Conservation (phyloP, 2,113 vertebrate genomes). For the Mus spicilegus region DNA sequence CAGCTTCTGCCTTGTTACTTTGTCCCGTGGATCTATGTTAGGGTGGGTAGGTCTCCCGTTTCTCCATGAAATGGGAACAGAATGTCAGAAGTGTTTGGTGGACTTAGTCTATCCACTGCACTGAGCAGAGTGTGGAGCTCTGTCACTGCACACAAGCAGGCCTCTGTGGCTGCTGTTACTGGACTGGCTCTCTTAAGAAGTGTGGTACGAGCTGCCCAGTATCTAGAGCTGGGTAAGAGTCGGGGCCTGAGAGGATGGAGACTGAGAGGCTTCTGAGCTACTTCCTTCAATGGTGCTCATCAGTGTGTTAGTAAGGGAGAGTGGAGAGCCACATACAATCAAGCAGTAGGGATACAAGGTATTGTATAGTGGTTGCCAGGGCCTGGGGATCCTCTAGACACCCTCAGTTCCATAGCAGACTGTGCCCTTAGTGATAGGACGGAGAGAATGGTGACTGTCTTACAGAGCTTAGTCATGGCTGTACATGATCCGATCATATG, state of each 20-base stretch:
- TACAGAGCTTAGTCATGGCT: background rate
- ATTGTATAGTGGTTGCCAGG: background rate
- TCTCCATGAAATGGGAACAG: no score
- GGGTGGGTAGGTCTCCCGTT: background rate
- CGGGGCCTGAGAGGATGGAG: background rate
- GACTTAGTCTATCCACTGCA: background rate
- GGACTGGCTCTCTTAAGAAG: background rate
- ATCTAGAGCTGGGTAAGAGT: background rate
- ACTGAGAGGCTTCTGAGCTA: background rate
- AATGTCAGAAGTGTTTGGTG: background rate
- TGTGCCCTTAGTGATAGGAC: background rate
- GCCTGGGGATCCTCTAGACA: rapidly evolving
- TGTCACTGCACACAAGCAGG: no score
- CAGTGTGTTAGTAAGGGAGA: background rate
- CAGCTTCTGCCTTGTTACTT: background rate
- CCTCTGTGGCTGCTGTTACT: background rate
- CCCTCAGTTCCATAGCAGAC: background rate
- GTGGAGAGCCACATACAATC: background rate
- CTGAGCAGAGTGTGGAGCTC: background rate
- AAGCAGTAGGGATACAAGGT: rapidly evolving
- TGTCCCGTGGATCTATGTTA: background rate
- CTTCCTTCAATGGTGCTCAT: no score
- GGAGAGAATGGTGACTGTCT: rapidly evolving
- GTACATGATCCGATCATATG: rapidly evolving
- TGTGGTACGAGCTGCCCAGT: background rate